Base-by-base conservation (phyloP, 2,113 vertebrate genomes). In the Sander vitreus region DNA sequence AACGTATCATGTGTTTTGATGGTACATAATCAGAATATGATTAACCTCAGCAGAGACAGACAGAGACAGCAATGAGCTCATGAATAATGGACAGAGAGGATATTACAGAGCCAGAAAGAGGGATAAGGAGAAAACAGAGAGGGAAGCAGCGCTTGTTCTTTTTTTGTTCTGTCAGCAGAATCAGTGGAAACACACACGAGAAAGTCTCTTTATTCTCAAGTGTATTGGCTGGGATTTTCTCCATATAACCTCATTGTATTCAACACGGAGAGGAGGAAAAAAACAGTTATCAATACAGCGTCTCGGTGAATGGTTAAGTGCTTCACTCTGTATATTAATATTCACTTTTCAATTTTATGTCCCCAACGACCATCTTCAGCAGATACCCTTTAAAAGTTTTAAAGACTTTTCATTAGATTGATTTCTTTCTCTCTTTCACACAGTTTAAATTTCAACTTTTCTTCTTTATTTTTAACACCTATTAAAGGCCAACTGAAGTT, bases 41-140 rank as follows among this genome's bases (percentile, higher is more conserved):
- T 90, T 81, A 72, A 73, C 64, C 64, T 54, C 73, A 55, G 39
- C 70, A 23, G 51, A 63, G 27, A 57, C 21, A 59, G 71, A 75
- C 45, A 30, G 50, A 85, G 73, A 83, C 67, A 65, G 70, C 50
- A n/a, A 78, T 12, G 53, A 78, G 79, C 68, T 79, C 83, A 90
- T 92, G 78, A 91, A 92, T 89, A 88, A 88, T 82, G 66, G 71
- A 85, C 65, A 70, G 47, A 81, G 25, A 62, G 18, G 48, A 81
- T 78, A 71, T 79, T 51, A 74, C 66, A 73, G 63, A 58, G 66
- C n/a, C 30, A 27, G 62, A 70, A 6, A 39, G 60, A 45, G 3
- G 63, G 55, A 80, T 55, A 43, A 73, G 65, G 36, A 51, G 27
- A 60, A 6, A 18, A 72, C 30, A 60, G 45, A 53, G 53, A 33